These are phyloP conservation scores for Clarias batrachus DNA, from an alignment of 2,113 vertebrate species.

Conservation along the genomic window DNA sequence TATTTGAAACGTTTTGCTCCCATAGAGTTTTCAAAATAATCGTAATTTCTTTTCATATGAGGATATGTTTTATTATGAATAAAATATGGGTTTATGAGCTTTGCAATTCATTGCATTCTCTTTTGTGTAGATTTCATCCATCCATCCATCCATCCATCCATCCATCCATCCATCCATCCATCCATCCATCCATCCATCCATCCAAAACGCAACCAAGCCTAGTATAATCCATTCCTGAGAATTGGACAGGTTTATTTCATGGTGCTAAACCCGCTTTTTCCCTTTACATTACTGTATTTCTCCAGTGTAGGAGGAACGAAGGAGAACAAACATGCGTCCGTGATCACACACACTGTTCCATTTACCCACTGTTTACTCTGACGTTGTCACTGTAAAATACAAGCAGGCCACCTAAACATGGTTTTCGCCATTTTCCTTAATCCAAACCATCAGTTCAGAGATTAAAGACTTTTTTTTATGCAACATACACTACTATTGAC, in stretches of 20 bases:
- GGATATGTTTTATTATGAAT: no score
- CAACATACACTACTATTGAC: no score
- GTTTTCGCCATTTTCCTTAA: background rate
- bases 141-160: no score
- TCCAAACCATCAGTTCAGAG: background rate
- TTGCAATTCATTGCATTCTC: no score
- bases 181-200: no score
- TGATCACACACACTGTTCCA: background rate
- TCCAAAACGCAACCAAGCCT: background rate
- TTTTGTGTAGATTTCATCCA: no score
- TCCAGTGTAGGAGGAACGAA: background rate
- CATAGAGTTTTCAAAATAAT: no score
- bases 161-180: no score
- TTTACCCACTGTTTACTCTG: background rate
- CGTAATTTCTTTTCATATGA: no score
- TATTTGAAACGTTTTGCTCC: no score
- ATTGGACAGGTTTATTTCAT: background rate
- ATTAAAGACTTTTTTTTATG: background rate
- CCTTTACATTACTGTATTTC: background rate
- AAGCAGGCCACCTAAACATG: background rate
- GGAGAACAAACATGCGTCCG: background rate
- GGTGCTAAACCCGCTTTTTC: background rate
- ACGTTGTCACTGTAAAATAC: background rate
- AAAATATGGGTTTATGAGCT: no score
- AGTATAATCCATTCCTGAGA: no score